Evolutionary conservation across 2,797 vertebrate species (phyloP), one percentile per base, ranked within the genome.

Genomic region (Nannoperca obscura): DNA sequence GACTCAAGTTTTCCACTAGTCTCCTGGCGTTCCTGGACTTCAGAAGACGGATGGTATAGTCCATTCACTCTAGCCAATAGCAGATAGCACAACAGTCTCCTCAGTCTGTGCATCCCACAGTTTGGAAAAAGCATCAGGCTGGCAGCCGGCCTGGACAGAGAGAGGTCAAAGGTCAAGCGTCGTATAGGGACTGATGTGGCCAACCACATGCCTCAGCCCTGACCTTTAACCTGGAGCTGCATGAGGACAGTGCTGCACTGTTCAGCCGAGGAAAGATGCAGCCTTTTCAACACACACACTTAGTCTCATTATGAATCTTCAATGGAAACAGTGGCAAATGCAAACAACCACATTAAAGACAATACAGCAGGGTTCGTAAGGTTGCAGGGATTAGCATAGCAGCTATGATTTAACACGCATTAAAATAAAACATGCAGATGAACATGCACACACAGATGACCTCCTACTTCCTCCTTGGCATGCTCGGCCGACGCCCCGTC

Each of bases 181-280:
- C 78, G 80, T 76, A 78, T 53, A 44, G 71, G 57, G 84, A 82
- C 89, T 77, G 88, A 86, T 85, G 87, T 82, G 84, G 82, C 84
- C 76, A 44, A 71, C 84, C 15, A 72, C 89, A 92, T 92, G 90
- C 88, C 86, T 91, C 77, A 61, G 86, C 61, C 7, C 38, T 83
- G 91, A 93, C 88, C 90, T 93, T 74, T 92, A 22, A 89, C 89
- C 89, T 47, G 54, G 65, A 63, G 66, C 36, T 67, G 71, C 74
- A 60, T 4, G 46, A 58, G 57, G 86, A 86, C 85, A 91, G 81
- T 66, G 76, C 72, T 50, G 63, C 24, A 71, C 72, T 91, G 86
- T 89, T 85, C 30, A 42, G n/a, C 52, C 15, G 20, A 54, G 46
- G 46, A 65, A 53, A 68, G 36, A 77, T 54, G 32, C 53, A 42